Evolutionary conservation across 2,797 vertebrate genomes (phyloP).

Genomic region (Microctenopoma stevenorrisi): DNA sequence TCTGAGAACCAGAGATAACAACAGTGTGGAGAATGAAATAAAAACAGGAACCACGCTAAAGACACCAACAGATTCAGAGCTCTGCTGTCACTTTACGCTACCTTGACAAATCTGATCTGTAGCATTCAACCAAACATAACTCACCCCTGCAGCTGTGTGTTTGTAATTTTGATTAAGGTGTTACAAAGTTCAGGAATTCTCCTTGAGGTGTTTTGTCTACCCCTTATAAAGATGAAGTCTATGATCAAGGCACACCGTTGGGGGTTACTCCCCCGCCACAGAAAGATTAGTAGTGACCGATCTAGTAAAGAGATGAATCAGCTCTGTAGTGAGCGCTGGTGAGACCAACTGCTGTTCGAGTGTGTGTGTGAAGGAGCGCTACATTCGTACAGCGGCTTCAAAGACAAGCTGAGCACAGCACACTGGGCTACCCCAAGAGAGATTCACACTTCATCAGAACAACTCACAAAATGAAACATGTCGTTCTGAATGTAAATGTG

Average conservation of each 20-base stretch:
- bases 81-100: neutral
- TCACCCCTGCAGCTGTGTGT: neutral
- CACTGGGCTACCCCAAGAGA: slow-evolving; percentile 4
- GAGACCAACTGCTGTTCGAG: slow-evolving; percentile 57
- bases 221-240: slow-evolving; percentile 9
- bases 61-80: neutral
- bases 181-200: neutral
- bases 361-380: slow-evolving; percentile 22
- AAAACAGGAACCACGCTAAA: neutral
- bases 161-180: slow-evolving; percentile 7
- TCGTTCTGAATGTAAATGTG: slow-evolving; percentile 17
- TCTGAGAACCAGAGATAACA: too few species aligned
- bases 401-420: slow-evolving; percentile 39
- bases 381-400: slow-evolving; percentile 37
- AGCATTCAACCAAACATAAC: neutral
- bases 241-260: slow-evolving; percentile 24
- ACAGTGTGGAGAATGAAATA: neutral
- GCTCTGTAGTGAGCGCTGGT: slow-evolving; percentile 13
- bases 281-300: slow-evolving; percentile 36
- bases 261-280: slow-evolving; percentile 10
- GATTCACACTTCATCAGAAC: slow-evolving; percentile 5
- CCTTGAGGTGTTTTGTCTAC: neutral
- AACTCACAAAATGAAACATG: slow-evolving; percentile 16
- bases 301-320: slow-evolving; percentile 45
- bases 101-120: neutral